Percentiles rank a stretch among this genome's conserved stretches.
Evolutionary conservation across 1,140 invertebrate genomes (phyloP).

Genomic region (Drosophila grimshawi): DNA sequence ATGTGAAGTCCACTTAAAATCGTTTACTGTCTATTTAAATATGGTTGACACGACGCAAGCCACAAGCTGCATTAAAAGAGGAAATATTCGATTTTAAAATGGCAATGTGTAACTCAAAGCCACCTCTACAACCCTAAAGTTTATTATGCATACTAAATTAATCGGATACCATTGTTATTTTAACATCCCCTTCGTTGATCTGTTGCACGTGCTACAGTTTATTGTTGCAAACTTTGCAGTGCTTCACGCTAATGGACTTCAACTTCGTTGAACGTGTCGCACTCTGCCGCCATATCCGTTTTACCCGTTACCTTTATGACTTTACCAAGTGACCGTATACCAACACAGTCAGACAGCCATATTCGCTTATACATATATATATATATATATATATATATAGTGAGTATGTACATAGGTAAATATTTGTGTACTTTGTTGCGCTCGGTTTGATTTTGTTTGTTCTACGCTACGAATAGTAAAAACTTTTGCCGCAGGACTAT

Average conservation of each 20-base stretch:
- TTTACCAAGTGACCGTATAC: slow-evolving; percentile 25
- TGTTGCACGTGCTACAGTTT: background rate
- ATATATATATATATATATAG: background rate
- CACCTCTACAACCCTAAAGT: background rate
- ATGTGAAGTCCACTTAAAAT: background rate
- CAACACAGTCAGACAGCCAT: slow-evolving; percentile 6
- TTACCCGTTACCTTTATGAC: slow-evolving; percentile 23
- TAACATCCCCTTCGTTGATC: background rate
- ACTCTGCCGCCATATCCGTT: slow-evolving; percentile 3
- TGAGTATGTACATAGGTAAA: slow-evolving; percentile 55
- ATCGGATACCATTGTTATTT: background rate
- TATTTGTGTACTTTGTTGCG: slow-evolving; percentile 76
- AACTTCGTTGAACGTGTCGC: slow-evolving; percentile 23
- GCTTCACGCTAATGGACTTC: background rate
- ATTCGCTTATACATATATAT: background rate
- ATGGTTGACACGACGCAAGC: background rate
- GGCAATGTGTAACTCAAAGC: too few relatives aligned
- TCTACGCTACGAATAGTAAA: slow-evolving; percentile 51
- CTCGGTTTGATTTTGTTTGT: slow-evolving; percentile 80
- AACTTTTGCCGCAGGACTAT: slow-evolving; percentile 70
- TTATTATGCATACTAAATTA: background rate
- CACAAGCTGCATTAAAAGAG: too few relatives aligned
- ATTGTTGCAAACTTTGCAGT: slow-evolving; percentile 27
- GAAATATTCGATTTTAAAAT: too few relatives aligned
- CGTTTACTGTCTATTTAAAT: too few relatives aligned